Conservation (phyloP, 2,113 vertebrate genomes). For the Protobothrops flavoviridis region DNA sequence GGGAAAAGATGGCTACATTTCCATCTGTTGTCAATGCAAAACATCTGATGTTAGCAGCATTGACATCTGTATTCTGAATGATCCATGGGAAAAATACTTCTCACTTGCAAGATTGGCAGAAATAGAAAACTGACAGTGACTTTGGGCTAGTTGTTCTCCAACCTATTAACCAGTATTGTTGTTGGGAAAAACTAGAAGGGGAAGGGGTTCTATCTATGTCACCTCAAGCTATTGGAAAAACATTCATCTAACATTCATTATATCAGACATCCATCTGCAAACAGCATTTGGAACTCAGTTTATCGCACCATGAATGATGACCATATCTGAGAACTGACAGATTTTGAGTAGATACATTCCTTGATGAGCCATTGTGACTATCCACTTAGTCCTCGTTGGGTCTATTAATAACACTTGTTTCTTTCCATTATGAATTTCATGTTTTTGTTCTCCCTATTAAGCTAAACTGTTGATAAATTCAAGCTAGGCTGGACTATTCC, state of each 20-base stretch:
- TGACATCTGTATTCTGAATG: too few species aligned
- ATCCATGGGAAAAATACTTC: background rate
- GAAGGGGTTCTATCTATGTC: background rate
- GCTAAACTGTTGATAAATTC: background rate
- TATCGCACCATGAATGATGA: background rate
- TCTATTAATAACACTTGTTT: background rate
- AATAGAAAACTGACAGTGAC: background rate
- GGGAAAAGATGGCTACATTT: too few species aligned
- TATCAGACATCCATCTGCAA: background rate
- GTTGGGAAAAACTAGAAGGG: background rate
- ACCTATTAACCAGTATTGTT: background rate
- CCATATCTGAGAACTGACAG: background rate
- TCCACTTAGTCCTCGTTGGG: background rate
- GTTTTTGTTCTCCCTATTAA: background rate
- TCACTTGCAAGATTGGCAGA: background rate
- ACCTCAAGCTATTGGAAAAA: background rate
- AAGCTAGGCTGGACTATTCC: background rate
- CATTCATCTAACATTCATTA: background rate
- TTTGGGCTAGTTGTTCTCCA: background rate
- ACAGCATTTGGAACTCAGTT: background rate
- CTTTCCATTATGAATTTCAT: background rate
- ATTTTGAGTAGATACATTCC: background rate
- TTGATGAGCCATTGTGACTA: background rate
- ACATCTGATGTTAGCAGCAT: too few species aligned
- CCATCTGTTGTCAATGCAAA: too few species aligned